Evolutionary conservation across 2,797 vertebrate species (phyloP).

Genomic region (Oryzias sinensis): DNA sequence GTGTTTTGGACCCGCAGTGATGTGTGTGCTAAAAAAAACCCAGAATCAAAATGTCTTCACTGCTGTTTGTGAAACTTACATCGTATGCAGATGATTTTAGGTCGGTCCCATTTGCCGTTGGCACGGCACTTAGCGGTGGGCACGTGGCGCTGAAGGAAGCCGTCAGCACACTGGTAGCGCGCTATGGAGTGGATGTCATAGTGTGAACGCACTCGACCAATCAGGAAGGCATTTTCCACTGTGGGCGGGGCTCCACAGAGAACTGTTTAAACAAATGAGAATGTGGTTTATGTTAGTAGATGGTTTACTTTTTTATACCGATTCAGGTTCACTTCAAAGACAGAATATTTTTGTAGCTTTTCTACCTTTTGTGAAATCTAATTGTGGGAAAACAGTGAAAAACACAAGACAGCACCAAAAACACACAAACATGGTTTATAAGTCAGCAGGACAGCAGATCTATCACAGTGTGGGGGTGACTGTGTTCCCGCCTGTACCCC

Average conservation of each 20-base stretch:
- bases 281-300: no score
- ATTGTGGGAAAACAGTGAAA: no score
- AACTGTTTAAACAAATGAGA: constrained; percentile 73
- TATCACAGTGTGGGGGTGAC: no score
- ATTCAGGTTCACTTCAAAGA: no score
- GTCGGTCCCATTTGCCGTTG: constrained; percentile 93
- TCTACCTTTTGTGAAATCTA: no score
- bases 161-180: constrained; percentile 90
- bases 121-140: constrained; percentile 89
- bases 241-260: constrained; percentile 88
- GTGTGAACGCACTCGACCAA: constrained; percentile 86
- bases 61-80: constrained; percentile 76
- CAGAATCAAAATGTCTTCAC: constrained; percentile 9
- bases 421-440: no score
- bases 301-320: no score
- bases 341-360: no score
- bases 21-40: constrained; percentile 33
- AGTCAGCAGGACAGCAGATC: no score
- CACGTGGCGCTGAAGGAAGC: constrained; percentile 88
- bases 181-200: constrained; percentile 91
- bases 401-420: no score
- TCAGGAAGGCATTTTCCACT: constrained; percentile 85
- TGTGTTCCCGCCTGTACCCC: no score
- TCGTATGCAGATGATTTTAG: constrained; percentile 92
- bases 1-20: constrained; percentile 8